Evolutionary conservation across 2,797 vertebrate species (phyloP).

Genomic region (Pangasius mekongensis): DNA sequence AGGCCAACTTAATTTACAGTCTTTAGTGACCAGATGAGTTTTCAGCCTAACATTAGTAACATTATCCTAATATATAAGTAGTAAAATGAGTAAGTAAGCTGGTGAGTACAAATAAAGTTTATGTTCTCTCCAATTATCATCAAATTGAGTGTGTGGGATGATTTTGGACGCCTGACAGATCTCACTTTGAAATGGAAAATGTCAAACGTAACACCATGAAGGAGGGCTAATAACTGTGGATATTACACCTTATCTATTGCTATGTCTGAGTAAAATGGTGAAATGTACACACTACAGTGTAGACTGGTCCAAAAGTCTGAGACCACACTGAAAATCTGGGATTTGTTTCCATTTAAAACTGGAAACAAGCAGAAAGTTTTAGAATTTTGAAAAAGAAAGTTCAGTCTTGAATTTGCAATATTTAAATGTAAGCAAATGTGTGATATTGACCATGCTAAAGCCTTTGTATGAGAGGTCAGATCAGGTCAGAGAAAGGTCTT

Average conservation of each 20-base stretch:
- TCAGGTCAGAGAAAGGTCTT: background rate
- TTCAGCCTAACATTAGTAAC: background rate
- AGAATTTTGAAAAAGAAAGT: background rate
- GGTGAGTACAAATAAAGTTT: background rate
- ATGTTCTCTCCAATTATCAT: background rate
- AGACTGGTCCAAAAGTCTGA: background rate
- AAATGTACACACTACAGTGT: background rate
- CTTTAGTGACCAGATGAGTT: background rate
- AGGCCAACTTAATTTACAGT: background rate
- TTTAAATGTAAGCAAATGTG: background rate
- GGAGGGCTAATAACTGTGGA: background rate
- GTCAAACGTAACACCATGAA: background rate
- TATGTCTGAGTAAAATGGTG: background rate
- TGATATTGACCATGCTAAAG: background rate
- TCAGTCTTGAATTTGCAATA: background rate
- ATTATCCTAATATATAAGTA: background rate
- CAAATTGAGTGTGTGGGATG: background rate
- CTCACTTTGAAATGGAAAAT: background rate
- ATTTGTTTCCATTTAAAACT: background rate
- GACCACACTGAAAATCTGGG: background rate
- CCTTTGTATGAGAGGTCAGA: background rate
- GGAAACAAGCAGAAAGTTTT: background rate
- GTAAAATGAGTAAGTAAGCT: background rate
- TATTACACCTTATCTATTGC: background rate
- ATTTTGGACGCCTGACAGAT: background rate